Percentiles rank a stretch among this genome's conserved stretches.
These are phyloP conservation scores for Neofelis nebulosa DNA, from an alignment of 2,113 vertebrate genomes.

Conservation along the genomic window DNA sequence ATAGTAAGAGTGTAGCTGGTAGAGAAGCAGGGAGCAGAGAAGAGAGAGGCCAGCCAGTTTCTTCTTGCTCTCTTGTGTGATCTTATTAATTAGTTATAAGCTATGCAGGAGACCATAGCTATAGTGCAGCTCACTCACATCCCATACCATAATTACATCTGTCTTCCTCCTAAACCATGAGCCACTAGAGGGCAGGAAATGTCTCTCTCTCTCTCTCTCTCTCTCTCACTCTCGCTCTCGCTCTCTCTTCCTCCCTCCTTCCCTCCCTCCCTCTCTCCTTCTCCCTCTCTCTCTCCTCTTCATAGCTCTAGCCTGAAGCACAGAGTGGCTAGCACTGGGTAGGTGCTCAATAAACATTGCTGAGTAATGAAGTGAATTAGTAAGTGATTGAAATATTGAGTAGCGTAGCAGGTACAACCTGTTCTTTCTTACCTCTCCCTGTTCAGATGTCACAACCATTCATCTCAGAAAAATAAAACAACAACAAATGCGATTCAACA, in stretches of 20 bases:
- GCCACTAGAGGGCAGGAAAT: constrained; percentile 1
- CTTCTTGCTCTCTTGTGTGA: background rate
- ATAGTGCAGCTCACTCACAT: background rate
- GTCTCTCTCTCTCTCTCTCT: background rate
- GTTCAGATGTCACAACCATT: background rate
- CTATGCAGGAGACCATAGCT: background rate
- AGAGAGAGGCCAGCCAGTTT: background rate
- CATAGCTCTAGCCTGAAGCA: background rate
- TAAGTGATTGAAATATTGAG: rapidly evolving
- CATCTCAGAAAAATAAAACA: background rate
- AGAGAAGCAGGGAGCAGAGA: background rate
- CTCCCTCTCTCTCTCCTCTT: background rate
- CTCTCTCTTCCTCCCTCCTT: background rate
- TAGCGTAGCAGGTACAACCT: no score
- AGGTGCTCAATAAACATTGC: background rate
- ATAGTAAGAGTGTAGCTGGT: background rate
- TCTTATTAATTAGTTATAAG: background rate
- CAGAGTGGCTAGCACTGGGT: background rate
- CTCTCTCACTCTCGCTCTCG: background rate
- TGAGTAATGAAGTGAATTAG: background rate
- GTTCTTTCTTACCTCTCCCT: background rate
- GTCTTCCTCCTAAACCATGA: background rate
- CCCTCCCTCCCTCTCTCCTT: background rate
- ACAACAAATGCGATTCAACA: background rate
- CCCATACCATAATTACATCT: background rate